Evolutionary conservation across 2,797 vertebrate genomes (phyloP), one percentile per base, ranked within the genome.

Genomic region (Fistularia commersonii): DNA sequence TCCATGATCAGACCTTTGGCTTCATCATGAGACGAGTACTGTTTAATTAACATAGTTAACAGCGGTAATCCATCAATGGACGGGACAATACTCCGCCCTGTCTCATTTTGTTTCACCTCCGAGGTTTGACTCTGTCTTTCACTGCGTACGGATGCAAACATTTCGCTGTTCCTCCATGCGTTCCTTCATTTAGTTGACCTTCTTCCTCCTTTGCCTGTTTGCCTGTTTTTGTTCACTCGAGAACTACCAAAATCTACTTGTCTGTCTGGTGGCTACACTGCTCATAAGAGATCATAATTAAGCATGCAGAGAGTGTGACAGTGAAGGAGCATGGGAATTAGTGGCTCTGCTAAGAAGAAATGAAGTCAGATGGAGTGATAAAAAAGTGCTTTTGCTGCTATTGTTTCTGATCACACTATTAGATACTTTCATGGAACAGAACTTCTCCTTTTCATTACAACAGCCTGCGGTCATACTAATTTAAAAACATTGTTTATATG

Each of bases 1-100:
- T 64, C 41, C 57, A 64, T 36, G 46, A 56, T 54, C 54, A 66
- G 68, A 83, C 75, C 64, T 81, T 67, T 81, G 61, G 58, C 70
- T 61, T 75, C 40, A 81, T 61, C 57, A 52, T 51, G 60, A 54
- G 64, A 75, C 72, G 59, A 85, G 53, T 57, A 56, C 63, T 35
- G 65, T 85, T 88, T 88, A 80, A 89, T 90, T 82, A 83, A 76
- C 57, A 74, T 57, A 43, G 57, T 75, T 72, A 81, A 67, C 74
- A 42, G 58, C 61, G 60, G 61, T 76, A 74, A 84, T 79, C 54
- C 65, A 79, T 84, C 80, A 83, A 44, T 31, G 12, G 51, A 36
- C 54, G 52, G 15, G 54, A 59, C 48, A 11, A 55, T 48, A 34
- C 64, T 40, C 67, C 51, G 50, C 62, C 42, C 15, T 48, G 15